Conservation (phyloP, 2,888 invertebrate genomes). For the Spilarctia lutea region DNA sequence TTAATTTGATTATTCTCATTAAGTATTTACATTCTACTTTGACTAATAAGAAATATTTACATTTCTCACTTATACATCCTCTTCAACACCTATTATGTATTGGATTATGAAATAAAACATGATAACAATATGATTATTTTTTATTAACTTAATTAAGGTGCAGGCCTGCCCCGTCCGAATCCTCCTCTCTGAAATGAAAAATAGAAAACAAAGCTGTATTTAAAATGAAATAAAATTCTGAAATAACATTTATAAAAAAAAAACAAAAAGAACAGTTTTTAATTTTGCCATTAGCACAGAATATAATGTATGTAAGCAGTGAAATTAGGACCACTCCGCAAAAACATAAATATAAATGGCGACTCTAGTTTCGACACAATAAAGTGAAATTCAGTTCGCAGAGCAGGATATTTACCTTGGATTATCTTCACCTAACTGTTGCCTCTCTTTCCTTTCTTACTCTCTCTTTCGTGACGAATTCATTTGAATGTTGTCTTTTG, state of each 20-base stretch:
- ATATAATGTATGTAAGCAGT: neutral
- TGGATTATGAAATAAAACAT: slow-evolving; percentile 20
- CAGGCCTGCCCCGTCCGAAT: slow-evolving; percentile 91
- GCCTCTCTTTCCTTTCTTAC: neutral
- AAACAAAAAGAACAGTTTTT: neutral
- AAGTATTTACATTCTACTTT: no score
- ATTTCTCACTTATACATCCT: no score
- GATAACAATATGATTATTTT: slow-evolving; percentile 55
- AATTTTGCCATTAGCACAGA: neutral
- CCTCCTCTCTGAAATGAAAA: slow-evolving; percentile 90
- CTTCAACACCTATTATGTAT: no score
- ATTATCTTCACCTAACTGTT: neutral
- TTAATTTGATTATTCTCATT: no score
- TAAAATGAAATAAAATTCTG: neutral
- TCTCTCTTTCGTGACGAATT: neutral
- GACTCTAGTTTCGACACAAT: neutral
- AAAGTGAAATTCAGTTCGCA: neutral
- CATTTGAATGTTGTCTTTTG: neutral
- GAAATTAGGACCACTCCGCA: neutral
- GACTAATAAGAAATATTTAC: no score
- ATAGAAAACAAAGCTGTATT: slow-evolving; percentile 28
- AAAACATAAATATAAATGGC: neutral
- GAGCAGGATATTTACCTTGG: neutral
- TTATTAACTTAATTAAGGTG: slow-evolving; percentile 84
- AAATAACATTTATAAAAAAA: neutral